Evolutionary conservation across 2,888 invertebrate genomes (phyloP).

Genomic region (Idaea dimidiata): DNA sequence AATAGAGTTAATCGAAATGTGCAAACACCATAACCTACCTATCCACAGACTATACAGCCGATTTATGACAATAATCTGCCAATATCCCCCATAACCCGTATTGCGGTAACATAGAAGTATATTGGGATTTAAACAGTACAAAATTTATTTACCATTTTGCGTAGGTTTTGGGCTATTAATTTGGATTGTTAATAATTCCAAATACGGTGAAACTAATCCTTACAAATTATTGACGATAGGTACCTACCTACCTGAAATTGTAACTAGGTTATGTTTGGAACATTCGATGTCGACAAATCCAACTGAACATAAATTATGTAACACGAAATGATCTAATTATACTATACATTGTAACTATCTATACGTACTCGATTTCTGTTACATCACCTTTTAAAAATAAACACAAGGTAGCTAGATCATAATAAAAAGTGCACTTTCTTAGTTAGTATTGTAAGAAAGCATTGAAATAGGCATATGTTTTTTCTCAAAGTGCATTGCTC

Average conservation of each 20-base stretch:
- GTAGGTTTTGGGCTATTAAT: slow-evolving; percentile 39
- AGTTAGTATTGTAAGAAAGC: no score
- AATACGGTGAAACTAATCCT: slow-evolving; percentile 22
- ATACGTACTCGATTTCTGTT: slow-evolving; percentile 10
- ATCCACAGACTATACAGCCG: slow-evolving; percentile 32
- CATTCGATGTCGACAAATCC: not conserved
- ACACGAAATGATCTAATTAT: not conserved
- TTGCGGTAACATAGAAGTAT: slow-evolving; percentile 55
- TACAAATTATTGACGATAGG: slow-evolving; percentile 16
- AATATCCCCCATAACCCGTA: slow-evolving; percentile 54
- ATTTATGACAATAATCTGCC: slow-evolving; percentile 73
- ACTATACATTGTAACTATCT: not conserved
- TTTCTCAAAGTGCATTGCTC: no score
- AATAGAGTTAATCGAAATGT: slow-evolving; percentile 59
- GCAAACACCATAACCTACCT: slow-evolving; percentile 38
- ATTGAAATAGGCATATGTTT: no score
- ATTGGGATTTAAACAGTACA: slow-evolving; percentile 52
- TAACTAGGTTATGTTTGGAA: not conserved
- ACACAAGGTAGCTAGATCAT: not conserved
- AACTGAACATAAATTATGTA: not conserved
- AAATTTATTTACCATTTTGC: slow-evolving; percentile 51
- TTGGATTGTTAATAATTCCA: slow-evolving; percentile 40
- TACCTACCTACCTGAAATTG: not conserved
- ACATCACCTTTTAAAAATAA: slow-evolving; percentile 12
- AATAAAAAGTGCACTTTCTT: no score